Conservation (phyloP, 2,888 invertebrate genomes). For the Chorisops tibialis region DNA sequence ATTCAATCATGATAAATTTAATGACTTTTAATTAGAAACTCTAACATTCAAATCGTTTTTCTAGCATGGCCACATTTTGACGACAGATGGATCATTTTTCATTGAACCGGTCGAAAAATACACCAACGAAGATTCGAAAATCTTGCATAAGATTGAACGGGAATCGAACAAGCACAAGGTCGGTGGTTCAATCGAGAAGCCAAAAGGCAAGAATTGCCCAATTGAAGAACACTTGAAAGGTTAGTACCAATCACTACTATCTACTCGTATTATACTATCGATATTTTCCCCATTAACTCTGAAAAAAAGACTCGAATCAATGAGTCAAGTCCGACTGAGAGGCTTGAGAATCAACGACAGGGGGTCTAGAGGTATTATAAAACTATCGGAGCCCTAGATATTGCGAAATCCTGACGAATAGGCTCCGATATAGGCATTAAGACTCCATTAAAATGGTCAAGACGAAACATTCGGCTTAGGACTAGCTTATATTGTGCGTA, state of each 20-base stretch:
- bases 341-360: too few relatives aligned
- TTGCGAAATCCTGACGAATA: constrained; percentile 15
- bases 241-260: constrained; percentile 5
- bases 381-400: constrained; percentile 4
- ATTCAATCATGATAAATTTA: constrained; percentile 4
- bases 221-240: constrained; percentile 30
- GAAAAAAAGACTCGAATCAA: too few relatives aligned
- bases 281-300: too few relatives aligned
- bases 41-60: constrained; percentile 37
- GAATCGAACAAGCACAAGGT: constrained; percentile 37
- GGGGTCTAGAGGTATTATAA: too few relatives aligned
- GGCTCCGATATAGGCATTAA: constrained; percentile 5
- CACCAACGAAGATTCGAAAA: constrained; percentile 49
- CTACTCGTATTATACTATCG: too few relatives aligned
- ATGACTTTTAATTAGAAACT: constrained; percentile 6
- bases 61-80: constrained; percentile 68
- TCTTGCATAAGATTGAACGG: constrained; percentile 55
- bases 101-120: constrained; percentile 63
- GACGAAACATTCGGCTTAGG: constrained; percentile 13
- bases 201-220: constrained; percentile 23
- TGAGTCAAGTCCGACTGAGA: not conserved
- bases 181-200: not conserved
- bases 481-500: not conserved
- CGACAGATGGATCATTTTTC: constrained; percentile 62
- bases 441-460: constrained; percentile 1